Evolutionary conservation across 2,888 invertebrate genomes (phyloP), one percentile per base, ranked within the genome.

Genomic region (Meta bourneti): DNA sequence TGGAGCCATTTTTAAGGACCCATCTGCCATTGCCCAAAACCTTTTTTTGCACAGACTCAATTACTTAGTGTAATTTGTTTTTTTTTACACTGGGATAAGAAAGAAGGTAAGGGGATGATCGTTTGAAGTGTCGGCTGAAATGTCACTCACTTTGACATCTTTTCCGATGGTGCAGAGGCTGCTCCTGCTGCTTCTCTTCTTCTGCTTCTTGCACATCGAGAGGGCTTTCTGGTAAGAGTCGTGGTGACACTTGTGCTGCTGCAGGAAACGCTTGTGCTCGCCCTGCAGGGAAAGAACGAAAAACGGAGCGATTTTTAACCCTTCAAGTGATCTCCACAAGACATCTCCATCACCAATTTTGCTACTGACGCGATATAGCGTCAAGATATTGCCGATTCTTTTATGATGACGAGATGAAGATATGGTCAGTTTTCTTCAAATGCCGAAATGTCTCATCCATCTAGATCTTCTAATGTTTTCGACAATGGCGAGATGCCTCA

Each of bases 171-270:
- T 93, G 1, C 93, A 93, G 72, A 93, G 92, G 1, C 93, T 89
- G 77, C 93, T 93, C 49, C 93, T 93, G 74, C 93, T 93, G 34
- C 94, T 94, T 96, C 95, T 95, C 94, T 98, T 98, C 93, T 98
- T 96, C 94, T 98, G 98, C 95, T 98, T 98, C 95, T 98, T 98
- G 96, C 98, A 98, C 92, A 97, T 97, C 16, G 98, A 97, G 0
- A 97, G 97, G 1, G 98, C 98, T 95, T 98, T 98, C 95, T 97
- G 97, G 95, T 98, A 98, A 93, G 97, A 97, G 94, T 98, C 98
- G 89, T 98, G 97, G 93, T 98, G 96, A 93, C 97, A 97, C 95
- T 98, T 98, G 95, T 98, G 98, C 95, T 98, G 98, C 95, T 98
- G 98, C 93, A 98, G 95, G 95, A 98, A 98, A 94, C 98, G 97